phyloP scores from a whole-genome alignment of 2,797 vertebrate species.

The Peromyscus attwateri region DNA sequence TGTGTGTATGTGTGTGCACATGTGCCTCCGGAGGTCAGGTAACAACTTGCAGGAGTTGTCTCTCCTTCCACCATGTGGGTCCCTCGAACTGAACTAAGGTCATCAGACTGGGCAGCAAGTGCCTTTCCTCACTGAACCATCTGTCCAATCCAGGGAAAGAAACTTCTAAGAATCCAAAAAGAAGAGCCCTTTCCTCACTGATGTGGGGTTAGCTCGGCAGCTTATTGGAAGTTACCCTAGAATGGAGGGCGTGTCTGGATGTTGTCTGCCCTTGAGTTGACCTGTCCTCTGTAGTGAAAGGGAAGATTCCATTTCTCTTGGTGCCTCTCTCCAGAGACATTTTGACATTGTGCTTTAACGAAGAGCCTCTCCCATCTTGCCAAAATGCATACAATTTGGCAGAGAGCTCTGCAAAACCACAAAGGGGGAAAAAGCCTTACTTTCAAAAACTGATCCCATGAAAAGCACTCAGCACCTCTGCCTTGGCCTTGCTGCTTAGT shows the following conservation, averaged over 20 bases:
- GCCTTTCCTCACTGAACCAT: background rate
- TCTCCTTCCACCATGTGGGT: background rate
- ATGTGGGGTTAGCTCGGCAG: too few species aligned
- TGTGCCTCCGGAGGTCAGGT: too few species aligned
- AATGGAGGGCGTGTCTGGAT: too few species aligned
- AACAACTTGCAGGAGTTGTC: background rate
- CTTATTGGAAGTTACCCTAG: background rate
- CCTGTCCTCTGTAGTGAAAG: background rate
- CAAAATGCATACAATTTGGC: background rate
- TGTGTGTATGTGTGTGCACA: background rate
- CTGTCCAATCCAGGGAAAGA: background rate
- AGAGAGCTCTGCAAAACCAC: background rate
- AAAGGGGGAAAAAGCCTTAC: background rate
- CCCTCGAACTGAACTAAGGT: background rate
- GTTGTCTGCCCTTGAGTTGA: background rate
- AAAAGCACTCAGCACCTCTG: background rate
- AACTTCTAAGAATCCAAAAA: background rate
- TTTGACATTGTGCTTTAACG: background rate
- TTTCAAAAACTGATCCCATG: conserved; percentile 46
- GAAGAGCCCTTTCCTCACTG: background rate
- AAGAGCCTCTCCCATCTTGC: background rate
- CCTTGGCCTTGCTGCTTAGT: conserved; percentile 27
- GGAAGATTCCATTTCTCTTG: fast-evolving
- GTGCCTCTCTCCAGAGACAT: background rate
- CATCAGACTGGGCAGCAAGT: background rate